Base-by-base conservation (phyloP, 2,797 vertebrate species). In the Emys orbicularis region DNA sequence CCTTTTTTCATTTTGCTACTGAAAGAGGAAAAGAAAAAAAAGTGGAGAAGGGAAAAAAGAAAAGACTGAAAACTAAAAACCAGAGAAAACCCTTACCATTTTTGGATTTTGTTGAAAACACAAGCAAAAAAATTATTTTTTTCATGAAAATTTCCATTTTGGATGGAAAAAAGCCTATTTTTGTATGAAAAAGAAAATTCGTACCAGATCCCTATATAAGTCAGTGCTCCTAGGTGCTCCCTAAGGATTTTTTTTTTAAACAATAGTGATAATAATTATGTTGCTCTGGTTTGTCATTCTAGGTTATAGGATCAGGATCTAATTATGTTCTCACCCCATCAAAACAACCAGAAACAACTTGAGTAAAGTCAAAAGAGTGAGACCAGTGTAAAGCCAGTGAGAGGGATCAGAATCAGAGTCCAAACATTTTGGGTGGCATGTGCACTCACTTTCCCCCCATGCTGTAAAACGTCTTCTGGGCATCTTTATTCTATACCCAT, bases 381-480 rank as follows among this genome's bases (percentile, higher is more conserved):
- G 27, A 59, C 18, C 6, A 31, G 74, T 2, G 29, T 29, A 21
- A 82, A 59, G 44, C 44, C 44, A 47, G 5, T 19, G 15, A 31
- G 37, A 82, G 41, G 31, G 29, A 19, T 61, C 16, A 59, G 27
- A 44, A 21, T 47, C 44, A 1, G 29, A 47, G 25, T 16, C 27
- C 44, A 29, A 41, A 10, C 74, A 49, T 47, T 77, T 49, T 29
- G 74, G 74, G 74, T 44, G 65, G 27, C 25, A 29, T 31, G 25
- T 77, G 44, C 44, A 44, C 12, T 29, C n/a, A 29, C 56, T 82
- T 86, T 18, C 15, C 21, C 6, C 85, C 27, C 0, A 0, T 18
- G 41, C 31, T 0, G 0, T 31, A 5, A 81, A 47, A 12, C 2
- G 1, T 80, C 86, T 91, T 68, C 52, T 89, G 91, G 93, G 10